Conservation (phyloP, 2,113 vertebrate genomes). For the Brienomyrus longianalis region DNA sequence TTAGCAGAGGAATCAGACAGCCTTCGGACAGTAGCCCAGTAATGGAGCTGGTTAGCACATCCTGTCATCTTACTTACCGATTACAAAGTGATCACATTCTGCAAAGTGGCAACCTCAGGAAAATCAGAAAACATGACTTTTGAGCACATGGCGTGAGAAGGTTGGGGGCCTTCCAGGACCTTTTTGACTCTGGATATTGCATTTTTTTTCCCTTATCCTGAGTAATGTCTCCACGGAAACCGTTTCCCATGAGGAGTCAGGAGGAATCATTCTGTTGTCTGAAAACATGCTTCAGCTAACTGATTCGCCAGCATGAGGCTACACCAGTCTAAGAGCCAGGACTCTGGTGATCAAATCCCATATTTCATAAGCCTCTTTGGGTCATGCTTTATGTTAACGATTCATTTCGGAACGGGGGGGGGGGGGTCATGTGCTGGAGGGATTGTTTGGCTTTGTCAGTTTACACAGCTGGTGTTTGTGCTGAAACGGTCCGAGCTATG, state of each 20-base stretch:
- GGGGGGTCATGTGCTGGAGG: background rate
- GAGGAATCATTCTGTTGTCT: background rate
- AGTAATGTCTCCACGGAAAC: background rate
- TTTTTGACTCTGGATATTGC: background rate
- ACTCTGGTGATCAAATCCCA: background rate
- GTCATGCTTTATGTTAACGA: background rate
- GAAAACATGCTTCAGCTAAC: background rate
- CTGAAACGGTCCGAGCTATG: background rate
- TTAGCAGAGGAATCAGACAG: background rate
- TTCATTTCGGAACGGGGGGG: background rate
- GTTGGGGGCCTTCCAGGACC: background rate
- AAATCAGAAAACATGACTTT: background rate
- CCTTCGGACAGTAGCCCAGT: background rate
- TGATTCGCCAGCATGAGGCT: background rate
- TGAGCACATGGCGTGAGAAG: background rate
- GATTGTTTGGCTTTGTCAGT: background rate
- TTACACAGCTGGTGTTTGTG: background rate
- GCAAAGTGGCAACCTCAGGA: background rate
- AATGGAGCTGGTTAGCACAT: no score
- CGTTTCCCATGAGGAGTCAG: background rate
- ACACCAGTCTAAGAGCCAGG: background rate
- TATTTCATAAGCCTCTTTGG: background rate
- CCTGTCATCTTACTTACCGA: background rate
- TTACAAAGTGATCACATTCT: background rate
- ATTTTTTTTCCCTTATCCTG: background rate